Base-by-base conservation (phyloP, 1,140 invertebrate genomes). In the Drosophila nasuta region DNA sequence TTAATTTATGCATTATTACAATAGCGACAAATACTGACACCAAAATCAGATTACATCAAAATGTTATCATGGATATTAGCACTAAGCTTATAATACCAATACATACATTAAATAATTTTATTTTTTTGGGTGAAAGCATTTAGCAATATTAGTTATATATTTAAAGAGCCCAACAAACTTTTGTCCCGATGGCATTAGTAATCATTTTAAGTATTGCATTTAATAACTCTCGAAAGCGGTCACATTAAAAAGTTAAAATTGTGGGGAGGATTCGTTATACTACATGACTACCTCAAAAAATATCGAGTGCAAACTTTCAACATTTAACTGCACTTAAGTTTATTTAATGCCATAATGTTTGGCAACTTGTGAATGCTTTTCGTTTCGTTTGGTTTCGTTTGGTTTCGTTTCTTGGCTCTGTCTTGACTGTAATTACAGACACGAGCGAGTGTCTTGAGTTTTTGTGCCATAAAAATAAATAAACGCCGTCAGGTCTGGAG, bases 291-390 rank as follows among this genome's bases (percentile, higher is more conserved):
- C 25, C 15, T 46, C 15, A 25, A 3, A 25, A 3, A 25, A 48
- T 10, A 28, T 57, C 8, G 8, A 6, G n/a, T 64, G 30, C 7
- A 71, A 62, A 56, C 15, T 52, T 51, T 51, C 28, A 11, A n/a
- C 49, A 30, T 28, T 15, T 28, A 65, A 13, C 33, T 57, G 60
- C 72, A 83, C 77, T 85, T 64, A 69, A 49, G 65, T 64, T 75
- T 86, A 86, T 86, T 81, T 75, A 82, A 77, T 74, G 73, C 75
- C 82, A 81, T 85, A 81, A 78, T 79, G 81, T 57, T 68, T 58
- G 58, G 52, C 45, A 75, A 79, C 64, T 75, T 85, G 67, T 75
- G 57, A 86, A 78, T 69, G 77, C 54, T 79, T 66, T 11, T 25
- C 20, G 20, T 25, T 25, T 25, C 20, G 20, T 25, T 25, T 25